These are phyloP conservation scores for Paragorgia papillata DNA, from an alignment of 92 coral and sea anemone genomes.

Conservation along the genomic window DNA sequence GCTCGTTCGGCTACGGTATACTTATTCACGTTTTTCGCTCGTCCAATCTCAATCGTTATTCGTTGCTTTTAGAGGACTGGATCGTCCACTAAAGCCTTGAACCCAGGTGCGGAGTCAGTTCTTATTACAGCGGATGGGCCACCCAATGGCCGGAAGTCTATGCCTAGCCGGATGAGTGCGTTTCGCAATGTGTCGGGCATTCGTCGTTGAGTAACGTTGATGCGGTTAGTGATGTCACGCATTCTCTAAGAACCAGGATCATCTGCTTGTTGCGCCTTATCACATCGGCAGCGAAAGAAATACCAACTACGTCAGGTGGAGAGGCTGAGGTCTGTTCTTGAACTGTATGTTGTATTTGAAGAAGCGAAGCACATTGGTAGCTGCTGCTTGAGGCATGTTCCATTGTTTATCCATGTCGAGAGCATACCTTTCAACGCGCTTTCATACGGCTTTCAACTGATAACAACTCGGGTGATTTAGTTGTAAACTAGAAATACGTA, in stretches of 20 bases:
- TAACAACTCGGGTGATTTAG: too few relatives aligned
- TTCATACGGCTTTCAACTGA: too few relatives aligned
- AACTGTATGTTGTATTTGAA: slow-evolving; percentile 29
- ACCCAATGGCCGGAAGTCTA: not conserved
- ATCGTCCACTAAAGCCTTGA: slow-evolving; percentile 15
- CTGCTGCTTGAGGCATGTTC: slow-evolving; percentile 47
- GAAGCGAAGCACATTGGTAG: slow-evolving; percentile 61
- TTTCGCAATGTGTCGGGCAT: slow-evolving; percentile 24
- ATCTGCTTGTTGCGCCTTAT: slow-evolving; percentile 34
- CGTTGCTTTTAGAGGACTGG: slow-evolving; percentile 36
- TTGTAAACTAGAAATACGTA: too few relatives aligned
- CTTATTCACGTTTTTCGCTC: slow-evolving; percentile 29
- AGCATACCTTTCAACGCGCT: too few relatives aligned
- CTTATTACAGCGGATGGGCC: too few relatives aligned
- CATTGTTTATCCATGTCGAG: slow-evolving; percentile 60
- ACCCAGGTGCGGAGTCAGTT: too few relatives aligned
- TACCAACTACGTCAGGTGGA: slow-evolving; percentile 21
- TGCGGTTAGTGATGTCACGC: slow-evolving; percentile 27
- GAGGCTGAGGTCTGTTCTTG: slow-evolving; percentile 51
- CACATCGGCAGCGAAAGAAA: slow-evolving; percentile 37
- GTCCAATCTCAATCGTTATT: slow-evolving; percentile 44
- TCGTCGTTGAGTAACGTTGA: slow-evolving; percentile 12
- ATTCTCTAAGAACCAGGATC: slow-evolving; percentile 45
- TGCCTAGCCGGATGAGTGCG: slow-evolving; percentile 4
- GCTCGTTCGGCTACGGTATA: slow-evolving; percentile 61